A percentile compares a stretch with the other conserved stretches of the same genome.
phyloP scores from a whole-genome alignment of 2,113 vertebrate genomes.

The Dipodomys spectabilis region DNA sequence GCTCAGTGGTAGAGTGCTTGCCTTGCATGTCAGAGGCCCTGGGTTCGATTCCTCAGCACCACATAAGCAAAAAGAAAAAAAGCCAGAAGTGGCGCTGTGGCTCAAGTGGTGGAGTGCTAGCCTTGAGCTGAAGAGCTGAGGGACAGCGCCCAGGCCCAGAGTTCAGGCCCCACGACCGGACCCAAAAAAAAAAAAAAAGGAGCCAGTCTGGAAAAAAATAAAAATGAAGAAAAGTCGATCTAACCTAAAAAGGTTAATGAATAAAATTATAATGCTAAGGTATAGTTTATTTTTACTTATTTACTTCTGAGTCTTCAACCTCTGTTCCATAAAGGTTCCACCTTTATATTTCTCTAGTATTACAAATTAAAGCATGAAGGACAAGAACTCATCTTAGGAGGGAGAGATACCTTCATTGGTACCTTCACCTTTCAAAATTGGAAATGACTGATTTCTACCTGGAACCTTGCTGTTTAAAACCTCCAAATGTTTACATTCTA shows the following conservation, averaged over 20 bases:
- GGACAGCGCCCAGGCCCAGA: no score
- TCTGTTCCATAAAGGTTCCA: background rate
- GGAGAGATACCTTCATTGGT: background rate
- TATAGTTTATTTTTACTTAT: conserved; percentile 15
- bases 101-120: no score
- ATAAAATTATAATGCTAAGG: background rate
- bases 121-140: no score
- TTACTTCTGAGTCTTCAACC: conserved; percentile 10
- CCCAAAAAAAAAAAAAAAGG: background rate
- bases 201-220: background rate
- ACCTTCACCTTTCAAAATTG: conserved; percentile 66
- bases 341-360: conserved; percentile 19
- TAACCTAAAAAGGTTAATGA: conserved; percentile 3
- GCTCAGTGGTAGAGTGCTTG: no score
- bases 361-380: conserved; percentile 20
- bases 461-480: conserved; percentile 76
- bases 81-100: no score
- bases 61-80: no score
- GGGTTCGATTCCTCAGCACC: no score
- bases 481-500: conserved; percentile 43
- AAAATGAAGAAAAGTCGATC: conserved; percentile 22
- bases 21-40: no score
- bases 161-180: no score
- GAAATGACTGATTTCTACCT: conserved; percentile 77
- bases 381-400: background rate